These are phyloP conservation scores for Tachyglossus aculeatus DNA, from an alignment of 2,797 vertebrate genomes.

Conservation along the genomic window DNA sequence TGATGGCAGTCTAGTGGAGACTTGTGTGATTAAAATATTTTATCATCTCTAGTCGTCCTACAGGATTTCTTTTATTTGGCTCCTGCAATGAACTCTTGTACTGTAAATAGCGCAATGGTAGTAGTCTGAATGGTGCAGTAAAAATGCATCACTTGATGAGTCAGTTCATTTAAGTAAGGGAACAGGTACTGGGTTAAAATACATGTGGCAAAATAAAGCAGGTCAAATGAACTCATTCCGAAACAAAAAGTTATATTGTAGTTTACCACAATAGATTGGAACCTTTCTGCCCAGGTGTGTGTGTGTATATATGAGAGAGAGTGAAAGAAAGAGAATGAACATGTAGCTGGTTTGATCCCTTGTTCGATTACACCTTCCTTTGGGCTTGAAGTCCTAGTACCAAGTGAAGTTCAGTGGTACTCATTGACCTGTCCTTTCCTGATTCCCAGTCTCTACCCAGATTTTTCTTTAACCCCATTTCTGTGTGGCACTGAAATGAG, in stretches of 20 bases:
- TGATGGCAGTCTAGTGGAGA: not conserved
- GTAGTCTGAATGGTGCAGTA: constrained; percentile 46
- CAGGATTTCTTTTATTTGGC: constrained; percentile 7
- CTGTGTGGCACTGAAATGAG: no score
- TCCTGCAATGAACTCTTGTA: constrained; percentile 37
- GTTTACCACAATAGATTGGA: constrained; percentile 8
- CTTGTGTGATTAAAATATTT: constrained; percentile 22
- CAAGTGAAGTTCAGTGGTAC: no score
- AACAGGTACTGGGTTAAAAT: constrained; percentile 18
- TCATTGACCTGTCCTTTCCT: no score
- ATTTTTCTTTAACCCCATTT: no score
- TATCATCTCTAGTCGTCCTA: constrained; percentile 11
- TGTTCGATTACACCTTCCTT: not conserved
- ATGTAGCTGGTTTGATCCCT: not conserved
- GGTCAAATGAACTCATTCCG: constrained; percentile 2
- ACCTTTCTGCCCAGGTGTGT: not conserved
- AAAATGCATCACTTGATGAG: constrained; percentile 54
- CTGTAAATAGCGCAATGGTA: constrained; percentile 44
- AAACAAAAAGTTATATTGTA: constrained; percentile 38
- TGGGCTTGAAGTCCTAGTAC: no score
- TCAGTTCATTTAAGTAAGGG: constrained; percentile 56
- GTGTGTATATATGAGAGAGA: no score
- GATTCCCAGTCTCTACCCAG: no score
- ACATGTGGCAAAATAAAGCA: constrained; percentile 24
- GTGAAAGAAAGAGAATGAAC: not conserved